Evolutionary conservation across 2,113 vertebrate species (phyloP).

Genomic region (Leptodactylus fuscus): DNA sequence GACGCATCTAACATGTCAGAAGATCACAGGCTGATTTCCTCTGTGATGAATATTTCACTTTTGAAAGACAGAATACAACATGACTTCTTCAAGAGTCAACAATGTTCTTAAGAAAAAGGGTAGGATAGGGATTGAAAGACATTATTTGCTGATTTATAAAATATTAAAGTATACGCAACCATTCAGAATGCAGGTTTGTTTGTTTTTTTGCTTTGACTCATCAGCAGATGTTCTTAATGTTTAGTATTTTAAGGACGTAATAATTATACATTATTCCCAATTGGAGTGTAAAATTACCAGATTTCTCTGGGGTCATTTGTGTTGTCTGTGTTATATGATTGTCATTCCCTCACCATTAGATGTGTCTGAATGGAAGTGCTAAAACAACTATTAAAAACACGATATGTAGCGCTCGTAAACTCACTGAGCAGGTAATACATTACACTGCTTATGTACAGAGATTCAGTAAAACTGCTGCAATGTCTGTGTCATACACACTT

Average conservation of each 20-base stretch:
- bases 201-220: not conserved
- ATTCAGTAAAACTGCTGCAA: not conserved
- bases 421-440: not conserved
- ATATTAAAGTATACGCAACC: too few species aligned
- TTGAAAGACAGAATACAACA: too few species aligned
- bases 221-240: conserved; percentile 8
- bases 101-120: too few species aligned
- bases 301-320: not conserved
- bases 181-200: not conserved
- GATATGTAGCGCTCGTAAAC: not conserved
- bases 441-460: not conserved
- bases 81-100: too few species aligned
- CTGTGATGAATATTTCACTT: too few species aligned
- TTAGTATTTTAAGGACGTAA: not conserved
- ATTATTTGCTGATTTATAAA: too few species aligned
- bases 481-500: not conserved
- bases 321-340: not conserved
- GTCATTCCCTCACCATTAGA: not conserved
- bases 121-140: too few species aligned
- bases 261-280: conserved; percentile 4
- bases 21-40: too few species aligned
- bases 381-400: not conserved
- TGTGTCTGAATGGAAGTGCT: conserved; percentile 7
- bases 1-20: too few species aligned
- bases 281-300: not conserved